Conservation (phyloP, 2,888 invertebrate genomes). For the Vandiemenella viatica region DNA sequence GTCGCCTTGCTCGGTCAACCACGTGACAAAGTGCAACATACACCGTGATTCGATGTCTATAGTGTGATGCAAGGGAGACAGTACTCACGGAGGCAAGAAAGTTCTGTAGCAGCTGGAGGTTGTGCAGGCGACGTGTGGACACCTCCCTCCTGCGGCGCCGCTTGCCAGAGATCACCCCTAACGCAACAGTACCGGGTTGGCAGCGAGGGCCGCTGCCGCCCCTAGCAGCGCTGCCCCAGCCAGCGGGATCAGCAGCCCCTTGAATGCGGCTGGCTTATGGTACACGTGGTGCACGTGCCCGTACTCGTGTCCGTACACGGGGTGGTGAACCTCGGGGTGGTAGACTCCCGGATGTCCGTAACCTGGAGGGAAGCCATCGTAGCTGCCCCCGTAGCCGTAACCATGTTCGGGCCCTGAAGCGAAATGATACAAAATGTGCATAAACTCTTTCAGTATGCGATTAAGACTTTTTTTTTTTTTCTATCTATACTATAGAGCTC, state of each 20-base stretch:
- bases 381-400: background rate
- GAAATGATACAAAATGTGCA: too few species aligned
- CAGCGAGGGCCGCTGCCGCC: slow-evolving; percentile 61
- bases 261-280: slow-evolving; percentile 8
- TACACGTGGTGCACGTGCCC: slow-evolving; percentile 4
- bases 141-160: slow-evolving; percentile 33
- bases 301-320: too few species aligned
- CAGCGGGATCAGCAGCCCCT: slow-evolving; percentile 14
- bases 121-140: slow-evolving; percentile 9
- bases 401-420: background rate
- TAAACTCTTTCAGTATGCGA: too few species aligned
- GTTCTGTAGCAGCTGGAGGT: slow-evolving; percentile 19
- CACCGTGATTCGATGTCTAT: too few species aligned
- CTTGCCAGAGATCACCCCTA: slow-evolving; percentile 55
- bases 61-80: too few species aligned
- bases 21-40: too few species aligned
- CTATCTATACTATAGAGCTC: too few species aligned
- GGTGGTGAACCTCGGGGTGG: slow-evolving; percentile 1
- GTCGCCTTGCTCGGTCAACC: too few species aligned
- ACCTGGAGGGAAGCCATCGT: slow-evolving; percentile 1
- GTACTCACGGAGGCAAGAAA: slow-evolving; percentile 20
- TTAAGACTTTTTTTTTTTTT: too few species aligned
- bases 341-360: background rate
- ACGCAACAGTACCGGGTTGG: slow-evolving; percentile 60
- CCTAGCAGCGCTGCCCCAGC: slow-evolving; percentile 40